Percentiles rank a stretch among this genome's conserved stretches.
phyloP scores from a whole-genome alignment of 2,888 invertebrate genomes.

The Agrypnus murinus region DNA sequence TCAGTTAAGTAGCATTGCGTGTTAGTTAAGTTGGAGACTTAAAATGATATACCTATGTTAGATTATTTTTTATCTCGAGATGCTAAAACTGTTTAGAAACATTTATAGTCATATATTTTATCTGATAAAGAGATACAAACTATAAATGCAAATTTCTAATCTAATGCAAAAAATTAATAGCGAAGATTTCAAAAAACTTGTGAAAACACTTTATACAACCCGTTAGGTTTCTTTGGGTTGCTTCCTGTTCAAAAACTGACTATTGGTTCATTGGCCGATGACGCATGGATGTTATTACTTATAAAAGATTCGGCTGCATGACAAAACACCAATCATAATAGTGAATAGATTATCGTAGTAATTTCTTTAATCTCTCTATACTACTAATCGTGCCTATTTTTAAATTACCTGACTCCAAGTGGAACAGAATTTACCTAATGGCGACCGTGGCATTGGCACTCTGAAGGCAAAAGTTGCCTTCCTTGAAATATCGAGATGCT shows the following conservation, averaged over 20 bases:
- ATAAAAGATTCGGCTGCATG: constrained; percentile 13
- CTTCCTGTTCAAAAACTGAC: constrained; percentile 39
- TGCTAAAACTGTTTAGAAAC: no score
- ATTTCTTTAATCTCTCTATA: no score
- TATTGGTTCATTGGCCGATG: constrained; percentile 41
- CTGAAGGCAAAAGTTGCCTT: constrained; percentile 19
- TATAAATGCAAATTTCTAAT: not conserved
- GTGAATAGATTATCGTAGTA: not conserved
- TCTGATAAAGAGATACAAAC: not conserved
- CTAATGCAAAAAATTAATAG: not conserved
- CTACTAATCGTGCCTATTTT: not conserved
- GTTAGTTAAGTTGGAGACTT: no score
- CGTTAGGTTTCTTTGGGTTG: constrained; percentile 32
- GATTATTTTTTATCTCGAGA: no score
- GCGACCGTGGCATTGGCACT: constrained; percentile 28
- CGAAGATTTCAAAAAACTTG: constrained; percentile 15
- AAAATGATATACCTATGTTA: no score
- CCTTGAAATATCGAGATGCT: constrained; percentile 10
- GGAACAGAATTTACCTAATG: not conserved
- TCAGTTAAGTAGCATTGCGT: no score
- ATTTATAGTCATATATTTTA: no score
- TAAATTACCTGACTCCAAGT: not conserved
- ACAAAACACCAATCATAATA: constrained; percentile 9
- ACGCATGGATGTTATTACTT: constrained; percentile 28
- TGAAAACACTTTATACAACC: not conserved